A percentile compares a stretch with the other conserved stretches of the same genome.
phyloP scores from a whole-genome alignment of 2,113 vertebrate species.

The Catharus minimus region DNA sequence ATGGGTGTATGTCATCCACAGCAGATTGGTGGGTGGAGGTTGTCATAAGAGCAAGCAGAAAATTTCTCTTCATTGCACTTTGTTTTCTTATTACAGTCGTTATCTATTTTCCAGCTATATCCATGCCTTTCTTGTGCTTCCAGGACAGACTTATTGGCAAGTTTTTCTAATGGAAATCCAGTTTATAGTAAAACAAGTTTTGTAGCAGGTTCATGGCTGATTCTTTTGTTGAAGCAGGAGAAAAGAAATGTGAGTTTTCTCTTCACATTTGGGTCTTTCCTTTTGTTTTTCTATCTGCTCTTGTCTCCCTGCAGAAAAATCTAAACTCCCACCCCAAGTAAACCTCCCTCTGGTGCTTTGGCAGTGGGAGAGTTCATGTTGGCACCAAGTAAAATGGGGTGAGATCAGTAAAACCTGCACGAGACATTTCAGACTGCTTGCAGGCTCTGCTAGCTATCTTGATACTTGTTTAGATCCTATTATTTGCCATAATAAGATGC shows the following conservation, averaged over 20 bases:
- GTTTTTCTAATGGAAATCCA: neutral
- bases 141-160: neutral
- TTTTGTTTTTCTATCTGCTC: neutral
- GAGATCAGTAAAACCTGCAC: neutral
- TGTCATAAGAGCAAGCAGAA: neutral
- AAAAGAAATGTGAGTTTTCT: neutral
- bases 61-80: neutral
- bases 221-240: neutral
- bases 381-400: neutral
- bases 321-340: neutral
- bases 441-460: neutral
- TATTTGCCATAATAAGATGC: neutral
- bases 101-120: neutral
- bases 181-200: neutral
- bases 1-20: neutral
- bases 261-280: neutral
- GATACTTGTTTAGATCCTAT: neutral
- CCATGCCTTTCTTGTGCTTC: neutral
- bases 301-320: neutral
- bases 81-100: neutral
- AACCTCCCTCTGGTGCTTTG: neutral
- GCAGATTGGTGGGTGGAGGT: neutral
- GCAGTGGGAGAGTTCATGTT: neutral
- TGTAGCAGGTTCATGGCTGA: neutral
- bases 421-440: neutral